These are phyloP conservation scores for Cepphus grylle DNA, from an alignment of 2,113 vertebrate genomes.

Conservation along the genomic window DNA sequence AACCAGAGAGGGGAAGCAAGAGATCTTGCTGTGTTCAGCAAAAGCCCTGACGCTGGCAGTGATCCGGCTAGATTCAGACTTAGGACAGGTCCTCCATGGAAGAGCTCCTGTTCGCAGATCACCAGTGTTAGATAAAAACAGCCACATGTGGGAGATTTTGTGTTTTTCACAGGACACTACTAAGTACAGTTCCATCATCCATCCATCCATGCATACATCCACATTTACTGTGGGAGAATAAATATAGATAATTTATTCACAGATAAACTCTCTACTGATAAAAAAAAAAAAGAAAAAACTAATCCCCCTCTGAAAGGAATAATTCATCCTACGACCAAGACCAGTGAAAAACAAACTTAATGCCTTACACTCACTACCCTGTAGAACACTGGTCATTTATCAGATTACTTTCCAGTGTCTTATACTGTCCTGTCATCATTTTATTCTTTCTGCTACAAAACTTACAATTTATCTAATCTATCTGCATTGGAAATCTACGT, in stretches of 20 bases:
- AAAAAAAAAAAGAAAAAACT: background rate
- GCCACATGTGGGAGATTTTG: background rate
- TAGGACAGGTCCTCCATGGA: background rate
- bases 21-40: background rate
- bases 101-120: background rate
- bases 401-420: background rate
- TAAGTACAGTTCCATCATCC: background rate
- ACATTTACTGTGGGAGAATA: background rate
- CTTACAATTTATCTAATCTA: background rate
- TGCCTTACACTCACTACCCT: background rate
- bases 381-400: background rate
- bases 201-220: background rate
- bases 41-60: background rate
- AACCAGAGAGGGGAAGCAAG: background rate
- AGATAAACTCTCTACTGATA: background rate
- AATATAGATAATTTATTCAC: slow-evolving; percentile 9
- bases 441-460: background rate
- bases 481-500: background rate
- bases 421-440: background rate
- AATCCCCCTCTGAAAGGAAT: background rate
- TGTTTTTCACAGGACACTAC: background rate
- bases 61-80: background rate
- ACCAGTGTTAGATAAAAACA: background rate
- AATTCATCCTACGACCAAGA: background rate
- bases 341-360: background rate